Base-by-base conservation (phyloP, 2,888 invertebrate genomes). In the Scaeva pyrastri region DNA sequence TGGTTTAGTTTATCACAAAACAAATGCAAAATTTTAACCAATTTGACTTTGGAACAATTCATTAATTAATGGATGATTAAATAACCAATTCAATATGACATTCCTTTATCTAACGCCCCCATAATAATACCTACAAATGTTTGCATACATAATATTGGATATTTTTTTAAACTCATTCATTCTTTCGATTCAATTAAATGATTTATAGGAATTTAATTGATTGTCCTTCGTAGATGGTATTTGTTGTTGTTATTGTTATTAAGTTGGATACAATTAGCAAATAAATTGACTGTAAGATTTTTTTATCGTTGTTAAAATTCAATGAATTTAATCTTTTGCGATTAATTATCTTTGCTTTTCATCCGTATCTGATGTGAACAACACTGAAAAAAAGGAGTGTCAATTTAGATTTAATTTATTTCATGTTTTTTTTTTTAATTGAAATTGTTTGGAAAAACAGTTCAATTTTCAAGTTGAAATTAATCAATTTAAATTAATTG, bases 261-360 rank as follows among this genome's bases (percentile, higher is more conserved):
- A 21, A 41, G 41, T 45, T 52, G n/a, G 23, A 50, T 21, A 52
- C 11, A 52, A 21, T n/a, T 23, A 68, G 5, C 68, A 52, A 39
- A 39, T 52, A n/a, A 76, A 77, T 86, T 77, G 68, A 36, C 43
- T 66, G 56, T 11, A 41, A 1, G 23, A 21, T 41, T 62, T 31
- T 31, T 31, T 39, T 39, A 11, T 39, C 11, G 8, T 23, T 52
- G 14, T 52, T 73, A 36, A 1, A 68, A 45, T 79, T 80, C 14
- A 21, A 41, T 11, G 52, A 45, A 56, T 66, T 71, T 36, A 70
- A 55, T 74, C 16, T 39, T n/a, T 26, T 12, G 26, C 36, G 64
- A 76, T 80, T 76, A 72, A 85, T 76, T 85, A 72, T 11, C 60
- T 77, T 76, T 62, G 41, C 73, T 73, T 68, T 86, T 81, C 56